phyloP scores from a whole-genome alignment of 2,113 vertebrate genomes.

The Dipodomys stephensi region DNA sequence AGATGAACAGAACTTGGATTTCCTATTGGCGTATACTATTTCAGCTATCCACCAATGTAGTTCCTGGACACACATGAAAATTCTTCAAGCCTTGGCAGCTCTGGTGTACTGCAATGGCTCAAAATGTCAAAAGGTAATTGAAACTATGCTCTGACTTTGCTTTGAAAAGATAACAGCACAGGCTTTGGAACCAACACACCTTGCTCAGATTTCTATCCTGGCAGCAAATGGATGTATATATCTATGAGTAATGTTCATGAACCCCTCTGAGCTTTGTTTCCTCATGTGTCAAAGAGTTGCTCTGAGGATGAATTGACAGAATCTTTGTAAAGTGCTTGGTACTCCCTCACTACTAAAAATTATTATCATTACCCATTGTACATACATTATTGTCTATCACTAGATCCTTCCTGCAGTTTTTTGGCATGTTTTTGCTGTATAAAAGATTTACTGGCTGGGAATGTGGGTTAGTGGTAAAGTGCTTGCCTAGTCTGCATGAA shows the following conservation, averaged over 20 bases:
- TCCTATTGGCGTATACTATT: conserved; percentile 91
- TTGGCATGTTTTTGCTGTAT: not conserved
- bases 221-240: not conserved
- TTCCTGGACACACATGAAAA: conserved; percentile 94
- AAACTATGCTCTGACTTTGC: not conserved
- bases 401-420: not conserved
- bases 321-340: not conserved
- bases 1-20: conserved; percentile 92
- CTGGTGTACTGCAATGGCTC: conserved; percentile 94
- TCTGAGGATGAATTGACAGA: not conserved
- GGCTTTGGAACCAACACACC: not conserved
- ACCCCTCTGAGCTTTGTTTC: not conserved
- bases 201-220: not conserved
- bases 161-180: not conserved
- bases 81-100: conserved; percentile 94
- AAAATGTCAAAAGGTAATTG: conserved; percentile 93
- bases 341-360: not conserved
- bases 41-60: conserved; percentile 92
- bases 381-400: not conserved
- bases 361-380: not conserved
- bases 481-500: too few relatives aligned
- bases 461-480: too few relatives aligned
- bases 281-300: not conserved
- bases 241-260: not conserved
- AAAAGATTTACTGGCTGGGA: too few relatives aligned